Percentiles rank a stretch among this genome's conserved stretches.
Evolutionary conservation across 2,113 vertebrate genomes (phyloP).

Genomic region (Eidolon helvum): DNA sequence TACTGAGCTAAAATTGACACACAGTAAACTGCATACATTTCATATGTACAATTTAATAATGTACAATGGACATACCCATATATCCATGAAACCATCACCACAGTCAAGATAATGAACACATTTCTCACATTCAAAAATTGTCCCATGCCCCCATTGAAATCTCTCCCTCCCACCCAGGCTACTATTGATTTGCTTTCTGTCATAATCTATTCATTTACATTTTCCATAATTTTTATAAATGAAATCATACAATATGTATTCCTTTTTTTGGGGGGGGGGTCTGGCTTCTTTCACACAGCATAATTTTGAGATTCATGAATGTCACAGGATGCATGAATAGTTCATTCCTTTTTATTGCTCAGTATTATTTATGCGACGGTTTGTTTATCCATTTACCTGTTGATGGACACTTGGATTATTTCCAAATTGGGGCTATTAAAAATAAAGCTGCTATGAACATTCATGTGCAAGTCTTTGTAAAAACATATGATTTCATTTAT

Average conservation of each 20-base stretch:
- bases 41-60: neutral
- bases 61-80: neutral
- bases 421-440: constrained; percentile 19
- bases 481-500: constrained; percentile 14
- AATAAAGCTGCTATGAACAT: neutral
- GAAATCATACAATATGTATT: neutral
- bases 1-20: neutral
- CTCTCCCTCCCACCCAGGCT: neutral
- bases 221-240: neutral
- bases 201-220: neutral
- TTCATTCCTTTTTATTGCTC: neutral
- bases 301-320: neutral
- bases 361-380: neutral
- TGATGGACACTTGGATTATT: constrained; percentile 31
- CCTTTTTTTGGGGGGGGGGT: neutral
- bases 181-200: neutral
- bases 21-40: neutral
- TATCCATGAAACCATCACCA: neutral
- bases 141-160: neutral
- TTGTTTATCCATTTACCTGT: constrained; percentile 4
- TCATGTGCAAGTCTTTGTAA: neutral
- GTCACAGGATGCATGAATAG: neutral
- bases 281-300: neutral
- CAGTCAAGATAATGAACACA: neutral
- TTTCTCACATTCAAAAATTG: neutral